Base-by-base conservation (phyloP, 1,140 invertebrate species). In the Drosophila nebulosa region DNA sequence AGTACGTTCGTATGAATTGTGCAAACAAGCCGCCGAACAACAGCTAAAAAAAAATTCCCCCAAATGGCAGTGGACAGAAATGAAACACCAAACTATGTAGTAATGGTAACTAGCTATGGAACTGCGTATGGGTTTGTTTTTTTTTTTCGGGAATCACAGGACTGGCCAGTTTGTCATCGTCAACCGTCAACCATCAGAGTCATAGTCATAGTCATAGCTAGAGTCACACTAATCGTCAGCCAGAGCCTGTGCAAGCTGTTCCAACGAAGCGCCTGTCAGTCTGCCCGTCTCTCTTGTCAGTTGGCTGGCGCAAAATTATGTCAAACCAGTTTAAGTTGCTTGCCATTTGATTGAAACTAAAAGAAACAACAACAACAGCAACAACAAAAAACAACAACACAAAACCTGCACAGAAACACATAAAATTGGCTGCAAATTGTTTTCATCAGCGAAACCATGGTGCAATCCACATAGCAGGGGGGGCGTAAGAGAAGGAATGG, bases 301-400 rank as follows among this genome's bases (percentile, higher is more conserved):
- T 59, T 60, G 73, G 52, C 65, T 51, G 57, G 69, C 51, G 58
- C n/a, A 57, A 80, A 79, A 85, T 80, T 65, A 70, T 85, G 80
- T 85, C 80, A 88, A 86, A 86, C 81, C 78, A 64, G 81, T 86
- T 85, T 80, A 64, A 66, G 52, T 58, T 50, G 53, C 30, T 57
- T 32, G 27, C 55, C 55, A 57, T 57, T 57, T 36, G 57, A 60
- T 65, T 35, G 46, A 55, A 50, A 9, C 55, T 59, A 46, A 51
- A 36, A 61, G 46, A 24, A 51, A n/a, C n/a, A 36, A 36, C 55
- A 22, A 22, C n/a, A 30, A 27, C 14, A 35, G 3, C 2, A 21
- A 18, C 26, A 14, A 32, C 42, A 10, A 53, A 26, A 71, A 63
- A 71, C 55, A 42, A 52, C 26, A 27, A 27, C 26, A 27, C 24